Evolutionary conservation across 1,140 invertebrate species (phyloP).

Genomic region (Odontomachus brunneus): DNA sequence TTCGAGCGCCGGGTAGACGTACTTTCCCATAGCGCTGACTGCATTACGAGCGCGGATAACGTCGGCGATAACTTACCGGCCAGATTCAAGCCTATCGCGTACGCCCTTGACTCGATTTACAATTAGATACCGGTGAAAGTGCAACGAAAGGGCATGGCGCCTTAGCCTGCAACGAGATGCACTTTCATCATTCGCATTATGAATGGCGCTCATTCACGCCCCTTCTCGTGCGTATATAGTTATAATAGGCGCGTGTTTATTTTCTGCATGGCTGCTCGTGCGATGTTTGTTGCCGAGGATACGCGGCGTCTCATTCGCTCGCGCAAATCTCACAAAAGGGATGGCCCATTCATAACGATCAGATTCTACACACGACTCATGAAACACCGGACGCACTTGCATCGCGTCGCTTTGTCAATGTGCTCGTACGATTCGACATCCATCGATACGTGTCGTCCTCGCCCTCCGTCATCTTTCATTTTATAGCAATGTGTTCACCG

Average conservation of each 20-base stretch:
- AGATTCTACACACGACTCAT: not conserved
- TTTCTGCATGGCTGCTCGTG: conserved; percentile 45
- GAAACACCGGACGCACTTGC: not conserved
- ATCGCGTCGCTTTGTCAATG: no score
- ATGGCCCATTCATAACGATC: conserved; percentile 3
- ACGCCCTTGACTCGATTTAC: conserved; percentile 58
- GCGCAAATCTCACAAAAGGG: not conserved
- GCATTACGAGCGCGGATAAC: conserved; percentile 42
- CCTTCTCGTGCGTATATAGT: not conserved
- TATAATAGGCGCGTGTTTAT: conserved; percentile 15
- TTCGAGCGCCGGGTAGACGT: conserved; percentile 17
- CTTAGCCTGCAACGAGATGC: conserved; percentile 18
- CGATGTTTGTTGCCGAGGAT: conserved; percentile 30
- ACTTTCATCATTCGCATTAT: conserved; percentile 45
- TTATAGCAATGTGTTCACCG: no score
- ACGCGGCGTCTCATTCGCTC: not conserved
- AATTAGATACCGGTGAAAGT: conserved; percentile 55
- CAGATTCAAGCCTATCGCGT: conserved; percentile 50
- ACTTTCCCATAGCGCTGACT: conserved; percentile 28
- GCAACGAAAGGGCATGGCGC: conserved; percentile 59
- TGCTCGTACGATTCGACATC: no score
- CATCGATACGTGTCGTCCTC: no score
- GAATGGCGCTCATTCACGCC: conserved; percentile 45
- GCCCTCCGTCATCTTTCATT: no score
- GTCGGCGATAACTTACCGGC: conserved; percentile 47